phyloP scores from a whole-genome alignment of 2,113 vertebrate species.

The Datnioides undecimradiatus region DNA sequence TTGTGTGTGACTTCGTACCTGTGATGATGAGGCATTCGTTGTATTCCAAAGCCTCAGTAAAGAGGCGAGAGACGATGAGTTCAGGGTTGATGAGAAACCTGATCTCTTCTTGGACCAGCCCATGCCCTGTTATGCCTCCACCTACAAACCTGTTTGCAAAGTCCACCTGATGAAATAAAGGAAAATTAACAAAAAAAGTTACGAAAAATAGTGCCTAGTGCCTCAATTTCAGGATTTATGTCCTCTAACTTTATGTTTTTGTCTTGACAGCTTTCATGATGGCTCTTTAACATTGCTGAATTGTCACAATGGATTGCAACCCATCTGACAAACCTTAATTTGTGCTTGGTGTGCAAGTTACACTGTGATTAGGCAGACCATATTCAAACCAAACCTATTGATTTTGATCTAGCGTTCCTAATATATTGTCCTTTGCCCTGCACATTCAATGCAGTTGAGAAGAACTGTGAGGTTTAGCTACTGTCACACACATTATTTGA shows the following conservation, averaged over 20 bases:
- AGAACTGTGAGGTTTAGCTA: constrained; percentile 31
- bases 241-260: background rate
- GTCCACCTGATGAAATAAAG: constrained; percentile 89
- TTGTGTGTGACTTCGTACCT: constrained; percentile 81
- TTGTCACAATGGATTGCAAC: background rate
- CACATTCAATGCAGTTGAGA: constrained; percentile 3
- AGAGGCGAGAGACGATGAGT: constrained; percentile 94
- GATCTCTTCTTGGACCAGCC: constrained; percentile 98
- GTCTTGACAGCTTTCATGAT: background rate
- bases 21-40: constrained; percentile 98
- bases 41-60: constrained; percentile 94
- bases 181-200: background rate
- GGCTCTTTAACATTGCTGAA: background rate
- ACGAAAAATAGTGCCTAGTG: background rate
- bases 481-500: constrained; percentile 35
- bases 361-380: background rate
- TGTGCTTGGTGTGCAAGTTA: background rate
- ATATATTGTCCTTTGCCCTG: constrained; percentile 2
- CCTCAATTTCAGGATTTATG: too few species aligned
- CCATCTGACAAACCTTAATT: background rate
- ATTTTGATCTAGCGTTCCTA: background rate
- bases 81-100: constrained; percentile 97
- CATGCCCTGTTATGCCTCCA: constrained; percentile 93
- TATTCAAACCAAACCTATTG: background rate
- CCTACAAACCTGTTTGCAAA: constrained; percentile 98